Base-by-base conservation (phyloP, 2,113 vertebrate species). In the Bombycilla garrulus region DNA sequence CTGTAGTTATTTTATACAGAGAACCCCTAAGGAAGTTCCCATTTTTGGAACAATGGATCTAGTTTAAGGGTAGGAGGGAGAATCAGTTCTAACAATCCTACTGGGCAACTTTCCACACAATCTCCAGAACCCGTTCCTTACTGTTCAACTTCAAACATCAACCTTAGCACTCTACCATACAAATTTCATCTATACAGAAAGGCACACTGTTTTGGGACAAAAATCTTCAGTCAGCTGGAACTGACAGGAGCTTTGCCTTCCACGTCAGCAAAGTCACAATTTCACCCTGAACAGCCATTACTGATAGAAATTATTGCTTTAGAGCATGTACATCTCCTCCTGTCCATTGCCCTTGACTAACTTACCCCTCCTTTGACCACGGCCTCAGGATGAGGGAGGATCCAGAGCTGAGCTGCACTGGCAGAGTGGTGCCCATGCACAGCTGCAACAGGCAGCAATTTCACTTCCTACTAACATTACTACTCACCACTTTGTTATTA, bases 241-340 rank as follows among this genome's bases (percentile, higher is more conserved):
- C 17, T 7, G 10, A 44, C 20, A 26, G 12, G 2, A 60, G 18
- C 38, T 85, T 60, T 69, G 74, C 54, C 18, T 26, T 36, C 11
- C 7, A 35, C 2, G 0, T 10, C 12, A 8, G 22, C 57, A 40
- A 40, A 61, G 64, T 45, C 8, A 3, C 20, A 40, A 31, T 54
- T 81, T 69, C 64, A 77, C 31, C 38, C 35, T 31, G 13, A 90
- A 66, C 42, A 50, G 13, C 8, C 5, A 1, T 24, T 72, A 40
- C 12, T 36, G 22, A 58, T 42, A 74, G 11, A 60, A 92, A 50
- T 28, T 17, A 62, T 2, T 29, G 53, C 44, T 42, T 64, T 25
- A 19, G 3, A 67, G 15, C 0, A 0, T 5, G 23, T 12, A 36
- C 54, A 31, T 51, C 60, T 60, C 28, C 24, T 51, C 45, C 40